Conservation (phyloP, 1,140 invertebrate genomes). For the Dreissena polymorpha region DNA sequence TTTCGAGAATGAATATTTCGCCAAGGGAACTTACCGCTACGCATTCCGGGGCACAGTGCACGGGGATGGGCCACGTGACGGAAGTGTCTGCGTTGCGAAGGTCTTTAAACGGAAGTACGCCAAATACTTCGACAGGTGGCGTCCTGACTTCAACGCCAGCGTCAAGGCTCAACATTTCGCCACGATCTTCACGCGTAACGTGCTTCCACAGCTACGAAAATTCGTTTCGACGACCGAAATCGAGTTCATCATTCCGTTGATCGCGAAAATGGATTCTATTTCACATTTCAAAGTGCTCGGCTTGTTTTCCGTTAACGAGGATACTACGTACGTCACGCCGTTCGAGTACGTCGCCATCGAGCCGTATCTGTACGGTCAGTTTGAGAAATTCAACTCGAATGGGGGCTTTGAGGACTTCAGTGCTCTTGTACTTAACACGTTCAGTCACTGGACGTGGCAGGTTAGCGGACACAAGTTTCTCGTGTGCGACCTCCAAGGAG, state of each 20-base stretch:
- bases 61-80: conserved; percentile 35
- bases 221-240: conserved; percentile 25
- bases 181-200: conserved; percentile 18
- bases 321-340: no score
- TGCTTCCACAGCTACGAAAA: conserved; percentile 31
- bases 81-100: conserved; percentile 46
- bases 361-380: no score
- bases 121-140: conserved; percentile 46
- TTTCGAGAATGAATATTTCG: no score
- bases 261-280: conserved; percentile 43
- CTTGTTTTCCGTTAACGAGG: no score
- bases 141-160: conserved; percentile 46
- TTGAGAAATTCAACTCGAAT: no score
- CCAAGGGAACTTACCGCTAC: no score
- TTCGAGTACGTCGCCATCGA: no score
- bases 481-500: conserved; percentile 56
- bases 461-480: conserved; percentile 43
- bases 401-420: conserved; percentile 40
- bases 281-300: conserved; percentile 56
- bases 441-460: conserved; percentile 54
- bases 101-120: conserved; percentile 48
- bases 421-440: conserved; percentile 29
- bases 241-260: conserved; percentile 44
- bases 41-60: conserved; percentile 45
- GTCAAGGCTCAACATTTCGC: conserved; percentile 40